Base-by-base conservation (phyloP, 1,140 invertebrate genomes). In the Drosophila sulfurigaster region DNA sequence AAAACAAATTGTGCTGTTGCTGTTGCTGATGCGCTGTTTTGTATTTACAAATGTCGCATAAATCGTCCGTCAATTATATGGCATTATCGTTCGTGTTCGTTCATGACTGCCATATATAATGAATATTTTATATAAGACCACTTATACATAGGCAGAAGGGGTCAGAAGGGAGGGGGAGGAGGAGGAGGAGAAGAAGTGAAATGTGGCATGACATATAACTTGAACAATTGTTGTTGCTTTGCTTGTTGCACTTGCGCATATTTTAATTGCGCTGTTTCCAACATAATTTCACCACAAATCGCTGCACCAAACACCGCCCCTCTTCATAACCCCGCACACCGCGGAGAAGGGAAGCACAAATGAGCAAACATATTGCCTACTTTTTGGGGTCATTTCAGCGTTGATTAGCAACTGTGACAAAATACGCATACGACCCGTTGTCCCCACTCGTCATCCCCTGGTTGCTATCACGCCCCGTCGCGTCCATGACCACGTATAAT, bases 21-120 rank as follows among this genome's bases (percentile, higher is more conserved):
- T 57, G 43, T 25, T 58, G 54, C 6, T 43, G 43, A 43, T 41
- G 11, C 43, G 6, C 16, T 28, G 20, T 35, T 67, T 52, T 60
- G 32, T 49, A 70, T 65, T 80, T 76, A 62, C 57, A 67, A 75
- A 79, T 76, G 81, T 82, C 67, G 58, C 81, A 83, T 80, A 83
- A 85, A 85, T 83, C 76, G 71, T 48, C 58, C 78, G 81, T 85
- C 81, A 83, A 83, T 83, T 83, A 83, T 78, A 54, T 70, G 78
- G 81, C 78, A 85, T 83, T 83, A 83, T 77, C 78, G 45, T 69
- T 25, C 3, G 46, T 73, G 64, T 67, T 56, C 45, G 43, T 35
- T 62, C 43, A 74, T 60, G 13, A 58, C n/a, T 65, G 62, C 46
- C 46, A 63, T 52, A 35, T 41, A 65, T 54, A 75, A 82, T 82